Evolutionary conservation across 2,888 invertebrate genomes (phyloP).

Genomic region (Esperia sulphurella): DNA sequence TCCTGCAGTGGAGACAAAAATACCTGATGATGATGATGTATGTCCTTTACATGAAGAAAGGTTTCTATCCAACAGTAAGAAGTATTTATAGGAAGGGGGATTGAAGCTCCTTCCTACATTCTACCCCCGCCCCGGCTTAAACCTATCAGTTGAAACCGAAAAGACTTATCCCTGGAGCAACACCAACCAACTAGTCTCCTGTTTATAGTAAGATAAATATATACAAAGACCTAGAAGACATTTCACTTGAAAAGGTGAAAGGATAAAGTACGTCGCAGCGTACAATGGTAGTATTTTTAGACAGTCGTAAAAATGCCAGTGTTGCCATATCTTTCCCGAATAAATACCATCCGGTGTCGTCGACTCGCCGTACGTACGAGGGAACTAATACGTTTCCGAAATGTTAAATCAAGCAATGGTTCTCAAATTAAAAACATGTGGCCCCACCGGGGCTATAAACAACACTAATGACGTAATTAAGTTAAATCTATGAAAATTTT

Average conservation of each 20-base stretch:
- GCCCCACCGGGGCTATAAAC: no score
- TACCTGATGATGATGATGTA: no score
- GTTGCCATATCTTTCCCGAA: constrained; percentile 25
- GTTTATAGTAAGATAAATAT: neutral
- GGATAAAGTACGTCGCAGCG: constrained; percentile 3
- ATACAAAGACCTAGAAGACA: neutral
- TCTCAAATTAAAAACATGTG: neutral
- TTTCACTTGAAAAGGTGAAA: constrained; percentile 10
- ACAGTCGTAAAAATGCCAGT: constrained; percentile 26
- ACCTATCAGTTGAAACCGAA: no score
- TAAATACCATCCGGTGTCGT: constrained; percentile 23
- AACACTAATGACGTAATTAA: no score
- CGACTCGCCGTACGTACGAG: constrained; percentile 15
- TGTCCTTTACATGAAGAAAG: no score
- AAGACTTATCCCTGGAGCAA: neutral
- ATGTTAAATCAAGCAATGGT: neutral
- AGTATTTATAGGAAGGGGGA: no score
- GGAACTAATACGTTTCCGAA: constrained; percentile 9
- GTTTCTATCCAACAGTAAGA: no score
- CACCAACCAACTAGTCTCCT: neutral
- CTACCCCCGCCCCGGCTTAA: no score
- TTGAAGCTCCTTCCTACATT: no score
- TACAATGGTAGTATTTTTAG: constrained; percentile 15
- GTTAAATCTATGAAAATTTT: no score
- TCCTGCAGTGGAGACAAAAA: no score